Conservation (phyloP, 2,888 invertebrate species). For the Cephonodes hylas region DNA sequence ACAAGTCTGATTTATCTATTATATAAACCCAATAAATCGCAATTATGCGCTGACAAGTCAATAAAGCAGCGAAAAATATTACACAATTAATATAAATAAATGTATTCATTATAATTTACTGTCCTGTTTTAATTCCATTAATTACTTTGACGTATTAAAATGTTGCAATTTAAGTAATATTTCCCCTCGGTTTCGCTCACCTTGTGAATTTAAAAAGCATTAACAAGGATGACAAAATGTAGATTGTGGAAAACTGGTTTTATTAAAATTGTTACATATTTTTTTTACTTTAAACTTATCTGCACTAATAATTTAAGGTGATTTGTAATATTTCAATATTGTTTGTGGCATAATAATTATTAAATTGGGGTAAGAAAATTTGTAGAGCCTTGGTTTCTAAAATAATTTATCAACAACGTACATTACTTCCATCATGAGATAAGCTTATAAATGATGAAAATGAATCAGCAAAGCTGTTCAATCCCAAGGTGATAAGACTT, state of each 20-base stretch:
- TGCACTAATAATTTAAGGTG: too few relatives aligned
- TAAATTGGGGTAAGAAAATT: too few relatives aligned
- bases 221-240: background rate
- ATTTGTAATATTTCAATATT: too few relatives aligned
- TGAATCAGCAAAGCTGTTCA: too few relatives aligned
- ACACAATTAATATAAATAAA: conserved; percentile 2
- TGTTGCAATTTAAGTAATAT: background rate
- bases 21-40: background rate
- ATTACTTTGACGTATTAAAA: background rate
- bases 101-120: background rate
- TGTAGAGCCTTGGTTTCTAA: too few relatives aligned
- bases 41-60: background rate
- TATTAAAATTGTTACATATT: background rate
- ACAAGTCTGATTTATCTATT: background rate
- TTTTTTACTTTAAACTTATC: too few relatives aligned
- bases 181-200: background rate
- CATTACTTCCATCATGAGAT: too few relatives aligned
- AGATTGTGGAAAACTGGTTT: background rate
- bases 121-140: conserved; percentile 1
- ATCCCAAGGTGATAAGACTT: too few relatives aligned
- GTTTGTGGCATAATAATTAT: too few relatives aligned
- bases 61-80: conserved; percentile 6
- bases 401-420: too few relatives aligned
- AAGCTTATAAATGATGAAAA: too few relatives aligned
- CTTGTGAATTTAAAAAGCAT: background rate